Conservation (phyloP, 2,113 vertebrate species). For the Saguinus midas region DNA sequence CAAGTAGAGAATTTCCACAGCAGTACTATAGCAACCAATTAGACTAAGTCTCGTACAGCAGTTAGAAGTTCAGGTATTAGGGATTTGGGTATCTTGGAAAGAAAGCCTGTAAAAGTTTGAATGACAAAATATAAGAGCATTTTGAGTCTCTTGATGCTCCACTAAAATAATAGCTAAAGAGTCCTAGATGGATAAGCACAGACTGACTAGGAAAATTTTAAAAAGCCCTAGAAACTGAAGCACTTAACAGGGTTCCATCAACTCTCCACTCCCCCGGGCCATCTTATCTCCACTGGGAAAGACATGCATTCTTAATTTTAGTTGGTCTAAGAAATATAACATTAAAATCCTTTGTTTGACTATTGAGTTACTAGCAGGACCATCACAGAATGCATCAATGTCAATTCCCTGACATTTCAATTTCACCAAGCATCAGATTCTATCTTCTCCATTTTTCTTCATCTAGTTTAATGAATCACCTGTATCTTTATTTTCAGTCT, state of each 20-base stretch:
- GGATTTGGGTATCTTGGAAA: neutral
- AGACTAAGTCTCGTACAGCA: neutral
- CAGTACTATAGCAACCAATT: neutral
- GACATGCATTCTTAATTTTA: conserved; percentile 45
- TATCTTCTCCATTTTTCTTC: conserved; percentile 58
- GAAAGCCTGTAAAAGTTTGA: neutral
- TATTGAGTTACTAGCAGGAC: neutral
- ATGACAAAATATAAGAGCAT: neutral
- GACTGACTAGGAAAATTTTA: too few relatives aligned
- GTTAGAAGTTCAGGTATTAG: neutral
- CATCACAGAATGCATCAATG: conserved; percentile 7
- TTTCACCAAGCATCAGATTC: conserved; percentile 41
- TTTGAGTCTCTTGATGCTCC: neutral
- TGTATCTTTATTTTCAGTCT: conserved; percentile 52
- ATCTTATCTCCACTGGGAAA: conserved; percentile 9
- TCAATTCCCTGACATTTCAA: conserved; percentile 55
- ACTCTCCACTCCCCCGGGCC: neutral
- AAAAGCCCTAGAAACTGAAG: neutral
- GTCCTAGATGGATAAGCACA: neutral
- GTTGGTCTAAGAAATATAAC: conserved; percentile 28
- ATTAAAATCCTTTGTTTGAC: conserved; percentile 25
- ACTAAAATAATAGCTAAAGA: neutral
- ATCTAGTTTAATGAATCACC: conserved; percentile 57
- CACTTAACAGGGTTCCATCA: neutral
- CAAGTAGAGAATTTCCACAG: neutral